Conservation (phyloP, 2,888 invertebrate genomes). For the Heliconius ismenius region DNA sequence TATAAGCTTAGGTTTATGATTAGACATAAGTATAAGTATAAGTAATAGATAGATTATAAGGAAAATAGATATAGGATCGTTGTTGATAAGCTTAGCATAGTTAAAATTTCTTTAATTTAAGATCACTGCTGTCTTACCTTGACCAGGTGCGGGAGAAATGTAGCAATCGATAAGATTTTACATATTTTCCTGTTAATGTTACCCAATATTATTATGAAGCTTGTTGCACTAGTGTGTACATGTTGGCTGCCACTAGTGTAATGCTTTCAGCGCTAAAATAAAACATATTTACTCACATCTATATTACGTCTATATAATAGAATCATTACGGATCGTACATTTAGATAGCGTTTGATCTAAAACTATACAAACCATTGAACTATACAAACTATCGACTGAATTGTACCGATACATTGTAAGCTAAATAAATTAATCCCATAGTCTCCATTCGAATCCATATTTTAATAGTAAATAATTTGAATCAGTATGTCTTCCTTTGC, state of each 20-base stretch:
- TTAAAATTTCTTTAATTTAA: neutral
- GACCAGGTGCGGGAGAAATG: neutral
- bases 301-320: neutral
- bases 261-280: neutral
- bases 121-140: constrained; percentile 1
- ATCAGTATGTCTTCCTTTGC: constrained; percentile 40
- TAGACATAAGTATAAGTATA: neutral
- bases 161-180: constrained; percentile 25
- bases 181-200: neutral
- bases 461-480: constrained; percentile 21
- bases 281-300: constrained; percentile 3
- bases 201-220: neutral
- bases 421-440: constrained; percentile 1
- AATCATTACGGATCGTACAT: neutral
- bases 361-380: constrained; percentile 20
- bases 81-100: neutral
- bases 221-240: neutral
- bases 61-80: neutral
- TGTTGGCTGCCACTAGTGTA: constrained; percentile 9
- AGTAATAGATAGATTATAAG: neutral
- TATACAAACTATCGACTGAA: constrained; percentile 14
- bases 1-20: neutral
- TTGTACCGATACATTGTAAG: constrained; percentile 23
- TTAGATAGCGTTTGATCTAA: constrained; percentile 6
- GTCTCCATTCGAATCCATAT: neutral